Conservation (phyloP, 1,140 invertebrate genomes). For the Bacillus rossius region DNA sequence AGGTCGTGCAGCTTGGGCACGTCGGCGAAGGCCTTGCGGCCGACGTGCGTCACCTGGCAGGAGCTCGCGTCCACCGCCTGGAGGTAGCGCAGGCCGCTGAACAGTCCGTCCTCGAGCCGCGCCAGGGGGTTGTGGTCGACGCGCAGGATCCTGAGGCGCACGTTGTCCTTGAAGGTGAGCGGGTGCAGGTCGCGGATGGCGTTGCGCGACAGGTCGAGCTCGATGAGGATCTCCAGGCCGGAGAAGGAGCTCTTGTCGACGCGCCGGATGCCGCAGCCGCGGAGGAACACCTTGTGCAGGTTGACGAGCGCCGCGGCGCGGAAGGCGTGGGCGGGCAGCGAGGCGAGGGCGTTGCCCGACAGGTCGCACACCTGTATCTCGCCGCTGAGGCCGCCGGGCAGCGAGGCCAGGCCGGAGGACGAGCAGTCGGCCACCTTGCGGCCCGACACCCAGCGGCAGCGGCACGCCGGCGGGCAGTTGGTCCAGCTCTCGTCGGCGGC, state of each 20-base stretch:
- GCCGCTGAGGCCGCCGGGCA: constrained; percentile 61
- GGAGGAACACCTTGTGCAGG: constrained; percentile 71
- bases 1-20: constrained; percentile 59
- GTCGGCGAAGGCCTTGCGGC: constrained; percentile 61
- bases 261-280: constrained; percentile 61
- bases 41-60: constrained; percentile 63
- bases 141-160: constrained; percentile 59
- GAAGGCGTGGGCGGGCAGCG: constrained; percentile 62
- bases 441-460: constrained; percentile 72
- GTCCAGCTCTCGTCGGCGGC: constrained; percentile 8
- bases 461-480: constrained; percentile 53
- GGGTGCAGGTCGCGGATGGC: constrained; percentile 59
- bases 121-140: constrained; percentile 68
- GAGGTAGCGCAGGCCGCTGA: constrained; percentile 64
- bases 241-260: constrained; percentile 68
- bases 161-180: constrained; percentile 62
- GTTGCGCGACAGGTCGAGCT: constrained; percentile 79
- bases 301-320: constrained; percentile 61
- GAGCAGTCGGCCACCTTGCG: constrained; percentile 78
- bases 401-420: constrained; percentile 51
- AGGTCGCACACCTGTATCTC: constrained; percentile 63
- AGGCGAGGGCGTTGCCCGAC: constrained; percentile 59
- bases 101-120: constrained; percentile 64
- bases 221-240: constrained; percentile 72
- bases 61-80: constrained; percentile 70